Conservation (phyloP, 2,113 vertebrate species). For the Pogona vitticeps region DNA sequence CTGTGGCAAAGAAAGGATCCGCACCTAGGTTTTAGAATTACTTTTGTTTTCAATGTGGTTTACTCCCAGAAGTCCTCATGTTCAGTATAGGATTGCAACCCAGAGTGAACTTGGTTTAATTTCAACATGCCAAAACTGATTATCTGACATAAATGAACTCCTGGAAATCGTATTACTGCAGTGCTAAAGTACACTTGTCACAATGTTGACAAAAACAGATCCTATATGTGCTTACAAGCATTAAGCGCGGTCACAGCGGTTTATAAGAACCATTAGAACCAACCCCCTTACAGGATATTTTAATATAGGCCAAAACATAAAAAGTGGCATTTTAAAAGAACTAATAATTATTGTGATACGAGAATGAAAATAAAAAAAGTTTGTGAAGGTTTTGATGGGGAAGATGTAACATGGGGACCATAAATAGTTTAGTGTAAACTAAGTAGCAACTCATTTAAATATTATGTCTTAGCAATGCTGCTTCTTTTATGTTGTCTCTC, state of each 20-base stretch:
- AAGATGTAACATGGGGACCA: background rate
- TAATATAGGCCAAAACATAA: background rate
- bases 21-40: no score
- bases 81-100: background rate
- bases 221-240: background rate
- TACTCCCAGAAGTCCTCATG: background rate
- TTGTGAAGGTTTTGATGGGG: background rate
- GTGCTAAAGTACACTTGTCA: background rate
- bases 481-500: conserved; percentile 1
- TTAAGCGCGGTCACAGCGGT: background rate
- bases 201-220: background rate
- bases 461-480: background rate
- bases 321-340: background rate
- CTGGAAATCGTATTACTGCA: background rate
- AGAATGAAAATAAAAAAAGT: background rate
- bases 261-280: background rate
- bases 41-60: background rate
- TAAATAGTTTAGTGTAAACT: conserved; percentile 1
- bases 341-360: background rate
- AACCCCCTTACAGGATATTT: background rate
- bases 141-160: background rate
- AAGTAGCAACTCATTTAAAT: conserved; percentile 8
- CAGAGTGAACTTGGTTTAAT: background rate
- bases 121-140: background rate
- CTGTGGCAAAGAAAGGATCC: no score